These are phyloP conservation scores for Triplophysa yarkandensis DNA, from an alignment of 2,797 vertebrate genomes.

Conservation along the genomic window DNA sequence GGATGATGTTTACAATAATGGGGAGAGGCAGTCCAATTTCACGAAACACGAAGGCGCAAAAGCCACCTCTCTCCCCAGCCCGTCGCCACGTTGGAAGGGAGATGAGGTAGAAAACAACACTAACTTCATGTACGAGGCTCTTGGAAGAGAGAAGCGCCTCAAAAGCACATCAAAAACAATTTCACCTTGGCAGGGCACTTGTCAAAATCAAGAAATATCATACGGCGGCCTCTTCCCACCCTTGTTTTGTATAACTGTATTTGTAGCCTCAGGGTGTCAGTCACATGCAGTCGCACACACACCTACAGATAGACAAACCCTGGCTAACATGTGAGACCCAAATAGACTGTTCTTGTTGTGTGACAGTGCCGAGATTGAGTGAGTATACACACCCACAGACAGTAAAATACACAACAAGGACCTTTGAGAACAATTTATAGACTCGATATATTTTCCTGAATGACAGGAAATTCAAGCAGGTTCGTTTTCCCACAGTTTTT, in stretches of 20 bases:
- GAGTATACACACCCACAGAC: conserved; percentile 53
- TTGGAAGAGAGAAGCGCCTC: conserved; percentile 61
- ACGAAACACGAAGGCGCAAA: conserved; percentile 74
- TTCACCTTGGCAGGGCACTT: conserved; percentile 75
- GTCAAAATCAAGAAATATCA: conserved; percentile 79
- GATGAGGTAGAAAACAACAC: conserved; percentile 82
- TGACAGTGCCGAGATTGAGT: conserved; percentile 63
- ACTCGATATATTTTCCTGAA: conserved; percentile 56
- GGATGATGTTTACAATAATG: conserved; percentile 86
- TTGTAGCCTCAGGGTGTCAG: conserved; percentile 69
- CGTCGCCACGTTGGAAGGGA: conserved; percentile 76
- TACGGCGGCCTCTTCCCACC: conserved; percentile 60
- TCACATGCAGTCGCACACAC: conserved; percentile 53
- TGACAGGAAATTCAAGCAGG: conserved; percentile 47
- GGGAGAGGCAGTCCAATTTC: conserved; percentile 86
- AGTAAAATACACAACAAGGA: conserved; percentile 56
- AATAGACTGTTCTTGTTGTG: conserved; percentile 64
- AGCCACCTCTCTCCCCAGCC: conserved; percentile 72
- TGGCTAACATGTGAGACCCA: conserved; percentile 49
- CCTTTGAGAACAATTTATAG: conserved; percentile 60
- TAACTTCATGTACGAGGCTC: conserved; percentile 72
- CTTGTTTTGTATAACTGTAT: conserved; percentile 65
- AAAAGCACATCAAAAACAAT: conserved; percentile 73
- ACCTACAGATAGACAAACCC: conserved; percentile 40
- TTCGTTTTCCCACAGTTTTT: conserved; percentile 51